Evolutionary conservation across 1,140 invertebrate genomes (phyloP).

Genomic region (Riptortus pedestris): DNA sequence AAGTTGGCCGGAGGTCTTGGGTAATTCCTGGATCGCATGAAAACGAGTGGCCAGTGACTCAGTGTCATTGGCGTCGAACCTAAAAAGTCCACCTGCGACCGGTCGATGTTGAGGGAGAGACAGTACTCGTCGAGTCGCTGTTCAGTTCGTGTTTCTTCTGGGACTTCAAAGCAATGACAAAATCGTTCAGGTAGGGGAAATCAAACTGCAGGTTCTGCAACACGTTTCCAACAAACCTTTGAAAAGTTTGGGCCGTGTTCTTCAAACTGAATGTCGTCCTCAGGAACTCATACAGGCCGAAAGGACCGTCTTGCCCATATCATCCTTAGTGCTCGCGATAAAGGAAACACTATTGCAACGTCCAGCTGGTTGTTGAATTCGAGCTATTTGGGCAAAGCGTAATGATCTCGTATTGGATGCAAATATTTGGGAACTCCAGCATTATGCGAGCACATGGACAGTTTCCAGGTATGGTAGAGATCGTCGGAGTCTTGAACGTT

Average conservation of each 20-base stretch:
- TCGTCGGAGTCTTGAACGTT: not conserved
- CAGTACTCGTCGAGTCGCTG: too few species aligned
- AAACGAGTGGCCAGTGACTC: too few species aligned
- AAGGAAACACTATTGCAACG: not conserved
- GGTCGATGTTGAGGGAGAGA: too few species aligned
- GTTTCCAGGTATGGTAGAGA: not conserved
- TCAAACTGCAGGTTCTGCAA: slow-evolving; percentile 28
- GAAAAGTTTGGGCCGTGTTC: slow-evolving; percentile 40
- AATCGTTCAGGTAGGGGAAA: not conserved
- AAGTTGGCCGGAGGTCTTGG: too few species aligned
- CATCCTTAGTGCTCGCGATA: not conserved
- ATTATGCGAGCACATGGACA: not conserved
- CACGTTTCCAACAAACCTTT: slow-evolving; percentile 38
- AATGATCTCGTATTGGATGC: not conserved
- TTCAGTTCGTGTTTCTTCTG: too few species aligned
- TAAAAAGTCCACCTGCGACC: too few species aligned
- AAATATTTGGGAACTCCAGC: not conserved
- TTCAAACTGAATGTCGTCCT: slow-evolving; percentile 39
- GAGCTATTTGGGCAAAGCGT: not conserved
- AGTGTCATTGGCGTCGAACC: too few species aligned
- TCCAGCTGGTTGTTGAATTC: not conserved
- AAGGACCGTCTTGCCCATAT: slow-evolving; percentile 19
- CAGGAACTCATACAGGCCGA: slow-evolving; percentile 35
- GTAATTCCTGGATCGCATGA: too few species aligned
- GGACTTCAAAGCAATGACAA: too few species aligned